A percentile compares a stretch with the other conserved stretches of the same genome.
phyloP scores from a whole-genome alignment of 2,113 vertebrate species.

The Xiphophorus couchianus region DNA sequence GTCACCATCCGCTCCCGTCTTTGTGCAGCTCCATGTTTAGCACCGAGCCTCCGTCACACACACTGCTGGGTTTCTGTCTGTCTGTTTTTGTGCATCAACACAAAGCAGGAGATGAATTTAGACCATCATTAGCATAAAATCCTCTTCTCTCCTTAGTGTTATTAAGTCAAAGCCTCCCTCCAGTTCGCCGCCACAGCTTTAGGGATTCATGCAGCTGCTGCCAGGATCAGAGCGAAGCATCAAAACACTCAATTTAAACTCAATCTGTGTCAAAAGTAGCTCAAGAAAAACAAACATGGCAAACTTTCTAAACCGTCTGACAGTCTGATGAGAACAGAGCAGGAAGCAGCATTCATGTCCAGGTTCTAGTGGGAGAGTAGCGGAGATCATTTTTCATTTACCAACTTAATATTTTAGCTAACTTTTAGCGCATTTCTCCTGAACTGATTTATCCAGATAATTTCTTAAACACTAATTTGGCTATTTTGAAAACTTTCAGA shows the following conservation, averaged over 20 bases:
- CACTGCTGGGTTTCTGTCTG: conserved; percentile 27
- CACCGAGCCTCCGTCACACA: conserved; percentile 34
- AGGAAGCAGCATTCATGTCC: conserved; percentile 13
- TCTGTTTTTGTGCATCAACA: conserved; percentile 30
- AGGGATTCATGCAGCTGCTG: conserved; percentile 4
- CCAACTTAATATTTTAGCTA: too few species aligned
- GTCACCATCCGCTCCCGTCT: conserved; percentile 1
- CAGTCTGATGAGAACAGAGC: background rate
- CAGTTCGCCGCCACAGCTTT: conserved; percentile 9
- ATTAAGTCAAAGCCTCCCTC: conserved; percentile 40
- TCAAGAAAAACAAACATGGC: too few species aligned
- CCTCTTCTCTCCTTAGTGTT: conserved; percentile 46
- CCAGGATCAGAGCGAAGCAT: conserved; percentile 8
- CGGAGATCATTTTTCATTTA: too few species aligned
- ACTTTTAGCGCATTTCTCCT: too few species aligned
- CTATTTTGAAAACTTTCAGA: too few species aligned
- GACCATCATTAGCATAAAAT: conserved; percentile 65
- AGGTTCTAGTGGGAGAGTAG: background rate
- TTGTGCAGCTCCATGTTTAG: conserved; percentile 18
- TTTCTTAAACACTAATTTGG: too few species aligned
- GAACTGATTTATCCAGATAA: too few species aligned
- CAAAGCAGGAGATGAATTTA: conserved; percentile 54
- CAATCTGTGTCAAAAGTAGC: conserved; percentile 1
- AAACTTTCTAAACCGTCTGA: too few species aligned
- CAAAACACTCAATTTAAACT: conserved; percentile 23